These are phyloP conservation scores for Torymus aiolomorphi DNA, from an alignment of 2,888 invertebrate genomes.

Conservation along the genomic window DNA sequence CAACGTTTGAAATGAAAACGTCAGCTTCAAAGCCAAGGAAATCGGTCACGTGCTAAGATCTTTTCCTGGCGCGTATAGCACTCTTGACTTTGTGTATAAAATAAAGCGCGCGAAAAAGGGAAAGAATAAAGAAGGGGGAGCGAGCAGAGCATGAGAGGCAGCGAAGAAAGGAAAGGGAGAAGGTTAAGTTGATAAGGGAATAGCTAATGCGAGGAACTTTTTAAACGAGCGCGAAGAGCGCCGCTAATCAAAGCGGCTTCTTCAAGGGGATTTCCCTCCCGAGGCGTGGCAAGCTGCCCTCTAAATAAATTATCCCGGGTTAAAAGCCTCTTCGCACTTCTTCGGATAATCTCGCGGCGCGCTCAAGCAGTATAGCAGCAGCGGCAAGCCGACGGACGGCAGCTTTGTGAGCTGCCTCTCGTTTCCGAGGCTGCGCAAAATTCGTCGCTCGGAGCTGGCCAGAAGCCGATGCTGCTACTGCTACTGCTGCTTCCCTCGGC, in stretches of 20 bases:
- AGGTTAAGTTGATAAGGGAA: slow-evolving; percentile 50
- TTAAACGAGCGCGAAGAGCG: slow-evolving; percentile 48
- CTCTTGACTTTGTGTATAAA: slow-evolving; percentile 19
- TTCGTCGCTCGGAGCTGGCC: slow-evolving; percentile 38
- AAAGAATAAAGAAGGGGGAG: neutral
- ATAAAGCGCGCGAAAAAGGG: slow-evolving; percentile 18
- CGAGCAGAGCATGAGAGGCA: neutral
- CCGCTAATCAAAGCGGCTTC: slow-evolving; percentile 54
- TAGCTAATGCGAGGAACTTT: slow-evolving; percentile 50
- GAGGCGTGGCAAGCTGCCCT: slow-evolving; percentile 41
- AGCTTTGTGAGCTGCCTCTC: slow-evolving; percentile 24
- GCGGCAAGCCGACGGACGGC: slow-evolving; percentile 5
- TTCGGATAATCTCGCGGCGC: slow-evolving; percentile 63
- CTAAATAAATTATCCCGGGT: slow-evolving; percentile 54
- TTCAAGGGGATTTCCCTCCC: slow-evolving; percentile 47
- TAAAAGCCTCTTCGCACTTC: slow-evolving; percentile 64
- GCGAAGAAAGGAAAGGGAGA: slow-evolving; percentile 7
- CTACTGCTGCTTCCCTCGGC: slow-evolving; percentile 7
- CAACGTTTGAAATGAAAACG: neutral
- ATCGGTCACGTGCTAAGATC: slow-evolving; percentile 14
- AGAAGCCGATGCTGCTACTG: slow-evolving; percentile 27
- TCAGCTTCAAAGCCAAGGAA: slow-evolving; percentile 10
- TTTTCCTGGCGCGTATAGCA: neutral
- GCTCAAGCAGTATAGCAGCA: slow-evolving; percentile 2
- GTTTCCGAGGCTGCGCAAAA: slow-evolving; percentile 37